A percentile compares a stretch with the other conserved stretches of the same genome.
Conservation (phyloP, 2,888 invertebrate genomes). For the Nomada goodeniana region DNA sequence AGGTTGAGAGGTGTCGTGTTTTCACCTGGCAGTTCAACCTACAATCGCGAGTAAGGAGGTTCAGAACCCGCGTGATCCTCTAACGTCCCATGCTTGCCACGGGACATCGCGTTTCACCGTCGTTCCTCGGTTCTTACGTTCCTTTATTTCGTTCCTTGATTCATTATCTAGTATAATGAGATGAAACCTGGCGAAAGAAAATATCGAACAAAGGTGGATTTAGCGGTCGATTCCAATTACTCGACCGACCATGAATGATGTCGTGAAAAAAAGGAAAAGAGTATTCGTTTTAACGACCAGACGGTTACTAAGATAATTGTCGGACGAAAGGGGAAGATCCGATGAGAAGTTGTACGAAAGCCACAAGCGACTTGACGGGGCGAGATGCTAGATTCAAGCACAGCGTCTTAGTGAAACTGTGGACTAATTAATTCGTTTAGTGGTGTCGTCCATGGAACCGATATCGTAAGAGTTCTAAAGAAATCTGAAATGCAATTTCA, state of each 20-base stretch:
- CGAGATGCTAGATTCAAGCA: not conserved
- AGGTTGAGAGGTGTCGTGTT: conserved; percentile 82
- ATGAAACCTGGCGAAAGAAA: not conserved
- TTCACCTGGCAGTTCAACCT: conserved; percentile 83
- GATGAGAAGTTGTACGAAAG: conserved; percentile 5
- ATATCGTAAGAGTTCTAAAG: not conserved
- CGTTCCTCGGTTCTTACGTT: not conserved
- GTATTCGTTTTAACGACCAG: not conserved
- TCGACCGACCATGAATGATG: not conserved
- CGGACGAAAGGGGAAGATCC: not conserved
- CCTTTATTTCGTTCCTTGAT: not conserved
- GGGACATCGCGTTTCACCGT: conserved; percentile 15
- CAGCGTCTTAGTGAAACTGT: conserved; percentile 5
- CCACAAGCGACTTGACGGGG: not conserved
- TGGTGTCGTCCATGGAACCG: not conserved
- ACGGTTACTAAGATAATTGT: not conserved
- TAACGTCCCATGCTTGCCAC: conserved; percentile 37
- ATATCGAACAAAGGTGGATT: no score
- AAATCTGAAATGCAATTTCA: not conserved
- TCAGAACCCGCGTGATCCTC: conserved; percentile 62
- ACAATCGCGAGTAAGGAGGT: conserved; percentile 81
- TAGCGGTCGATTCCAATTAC: not conserved
- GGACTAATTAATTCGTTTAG: conserved; percentile 11
- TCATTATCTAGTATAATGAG: not conserved
- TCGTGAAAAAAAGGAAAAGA: not conserved